These are phyloP conservation scores for Xenopus tropicalis DNA, from an alignment of 2,113 vertebrate genomes.

Conservation along the genomic window UCB_Xtro_10.0 CM004450.2:71422001-71422500, in stretches of 20 bases:
- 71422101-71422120: slow-evolving; percentile 51
- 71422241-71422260: slow-evolving; percentile 41
- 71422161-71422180: background rate
- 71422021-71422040: no score
- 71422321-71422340: slow-evolving; percentile 25
- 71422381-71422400: background rate
- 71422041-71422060: no score
- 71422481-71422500: slow-evolving; percentile 41
- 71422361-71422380: slow-evolving; percentile 16
- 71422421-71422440: slow-evolving; percentile 46
- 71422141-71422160: background rate
- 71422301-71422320: slow-evolving; percentile 55
- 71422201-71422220: slow-evolving; percentile 59
- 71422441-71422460: no score
- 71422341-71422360: slow-evolving; percentile 34
- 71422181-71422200: rapidly evolving
- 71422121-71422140: slow-evolving; percentile 35
- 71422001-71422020: no score
- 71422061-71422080: background rate
- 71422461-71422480: slow-evolving; percentile 28
- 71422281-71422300: slow-evolving; percentile 68
- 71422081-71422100: background rate
- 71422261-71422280: slow-evolving; percentile 35
- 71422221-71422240: slow-evolving; percentile 56
- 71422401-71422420: background rate